Conservation (phyloP, 1,140 invertebrate species). For the Tetragonula clypearis region DNA sequence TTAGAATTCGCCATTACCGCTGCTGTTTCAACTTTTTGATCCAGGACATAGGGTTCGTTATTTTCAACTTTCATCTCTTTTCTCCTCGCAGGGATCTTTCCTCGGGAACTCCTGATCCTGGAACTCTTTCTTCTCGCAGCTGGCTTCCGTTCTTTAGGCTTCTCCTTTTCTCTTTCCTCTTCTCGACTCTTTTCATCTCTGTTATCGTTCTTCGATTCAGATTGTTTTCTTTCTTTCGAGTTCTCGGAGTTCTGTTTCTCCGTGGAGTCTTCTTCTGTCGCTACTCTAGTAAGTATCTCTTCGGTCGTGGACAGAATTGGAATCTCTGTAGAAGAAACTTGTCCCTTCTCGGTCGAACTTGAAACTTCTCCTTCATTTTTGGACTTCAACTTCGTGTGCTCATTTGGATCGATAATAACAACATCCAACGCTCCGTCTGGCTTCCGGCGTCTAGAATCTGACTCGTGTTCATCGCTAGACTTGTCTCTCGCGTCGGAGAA, state of each 20-base stretch:
- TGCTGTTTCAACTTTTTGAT: not conserved
- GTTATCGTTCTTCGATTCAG: not conserved
- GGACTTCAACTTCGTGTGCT: constrained; percentile 8
- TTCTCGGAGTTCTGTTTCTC: not conserved
- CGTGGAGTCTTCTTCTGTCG: fast-evolving
- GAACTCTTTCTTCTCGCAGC: constrained; percentile 27
- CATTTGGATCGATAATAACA: constrained; percentile 40
- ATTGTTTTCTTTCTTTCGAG: not conserved
- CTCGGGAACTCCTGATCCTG: constrained; percentile 28
- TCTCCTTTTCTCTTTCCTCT: not conserved
- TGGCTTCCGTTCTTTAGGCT: constrained; percentile 2
- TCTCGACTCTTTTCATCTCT: not conserved
- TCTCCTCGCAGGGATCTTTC: constrained; percentile 39
- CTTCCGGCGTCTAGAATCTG: not conserved
- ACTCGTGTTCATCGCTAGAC: not conserved
- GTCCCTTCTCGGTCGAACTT: constrained; percentile 7
- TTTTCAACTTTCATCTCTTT: constrained; percentile 29
- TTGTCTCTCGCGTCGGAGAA: not conserved
- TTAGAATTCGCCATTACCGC: not conserved
- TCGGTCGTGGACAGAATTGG: constrained; percentile 8
- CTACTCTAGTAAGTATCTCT: not conserved
- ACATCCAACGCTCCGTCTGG: constrained; percentile 20
- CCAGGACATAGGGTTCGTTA: not conserved
- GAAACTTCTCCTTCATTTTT: not conserved
- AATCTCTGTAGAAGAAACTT: constrained; percentile 13